These are phyloP conservation scores for Setophaga petechia DNA, from an alignment of 2,113 vertebrate genomes.

Conservation along the genomic window DNA sequence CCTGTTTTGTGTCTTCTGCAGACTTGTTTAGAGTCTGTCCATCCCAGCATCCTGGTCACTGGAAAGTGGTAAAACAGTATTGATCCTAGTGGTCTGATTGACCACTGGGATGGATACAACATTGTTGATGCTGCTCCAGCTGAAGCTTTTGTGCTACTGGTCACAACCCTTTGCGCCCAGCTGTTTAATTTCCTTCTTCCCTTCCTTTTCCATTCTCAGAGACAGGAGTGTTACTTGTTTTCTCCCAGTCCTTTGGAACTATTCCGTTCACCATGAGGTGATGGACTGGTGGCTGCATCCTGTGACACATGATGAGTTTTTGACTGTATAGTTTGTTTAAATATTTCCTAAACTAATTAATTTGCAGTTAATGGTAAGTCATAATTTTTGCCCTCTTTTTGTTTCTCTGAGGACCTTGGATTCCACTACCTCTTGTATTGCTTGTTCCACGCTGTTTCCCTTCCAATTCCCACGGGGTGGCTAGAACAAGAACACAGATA, in stretches of 20 bases:
- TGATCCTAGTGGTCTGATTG: not conserved
- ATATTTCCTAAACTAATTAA: not conserved
- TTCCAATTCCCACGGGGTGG: not conserved
- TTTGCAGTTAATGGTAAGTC: not conserved
- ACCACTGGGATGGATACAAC: not conserved
- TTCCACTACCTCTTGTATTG: rapidly evolving
- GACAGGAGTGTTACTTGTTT: not conserved
- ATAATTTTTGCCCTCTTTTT: not conserved
- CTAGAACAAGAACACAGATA: not conserved
- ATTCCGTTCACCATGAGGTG: not conserved
- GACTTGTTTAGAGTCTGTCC: not conserved
- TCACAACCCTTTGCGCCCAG: not conserved
- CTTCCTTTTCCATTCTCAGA: not conserved
- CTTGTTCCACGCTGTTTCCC: not conserved
- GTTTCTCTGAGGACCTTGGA: not conserved
- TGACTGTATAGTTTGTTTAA: not conserved
- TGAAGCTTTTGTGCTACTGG: not conserved
- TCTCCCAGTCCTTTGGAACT: not conserved
- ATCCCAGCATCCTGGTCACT: not conserved
- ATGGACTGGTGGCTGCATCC: not conserved
- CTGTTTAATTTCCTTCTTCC: not conserved
- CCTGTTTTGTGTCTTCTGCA: not conserved
- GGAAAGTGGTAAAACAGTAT: not conserved
- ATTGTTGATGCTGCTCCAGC: not conserved
- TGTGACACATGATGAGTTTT: not conserved